Evolutionary conservation across 1,140 invertebrate genomes (phyloP), one percentile per base, ranked within the genome.

Genomic region (Colletes latitarsis): DNA sequence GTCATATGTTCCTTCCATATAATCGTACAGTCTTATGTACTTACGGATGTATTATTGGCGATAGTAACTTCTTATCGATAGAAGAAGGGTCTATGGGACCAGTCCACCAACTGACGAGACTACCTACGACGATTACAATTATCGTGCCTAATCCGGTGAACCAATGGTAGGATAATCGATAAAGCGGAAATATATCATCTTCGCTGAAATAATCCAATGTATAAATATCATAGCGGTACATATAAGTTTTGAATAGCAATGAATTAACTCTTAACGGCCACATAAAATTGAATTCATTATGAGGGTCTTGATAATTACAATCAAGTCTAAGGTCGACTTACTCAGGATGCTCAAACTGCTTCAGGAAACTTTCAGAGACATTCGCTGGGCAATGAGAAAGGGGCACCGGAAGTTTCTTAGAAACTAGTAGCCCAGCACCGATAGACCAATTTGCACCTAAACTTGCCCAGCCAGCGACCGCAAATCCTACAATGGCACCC

Each of bases 141-240:
- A 94, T 74, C 12, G 94, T 93, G 6, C 95, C 96, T 46, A 96
- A 89, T 3, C 96, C 96, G 70, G 96, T 96, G 88, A 97, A 96
- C 96, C 97, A 96, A 87, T 96, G 95, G 88, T 96, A 96, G 3
- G 96, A 96, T 41, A 97, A 86, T 19, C 95, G 94, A 91, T 96
- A 96, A 41, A 96, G 89, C 1, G 95, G 95, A 89, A 96, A 96
- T 46, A 96, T 92, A 19, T 94, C 84, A 0, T 92, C 91, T 72
- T 93, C 92, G 63, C 92, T 93, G 78, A 6, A 85, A 85, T 82
- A 85, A 77, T 49, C 79, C 70, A 82, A 43, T 39, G 5, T n/a
- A 43, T 39, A 43, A 17, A 46, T 46, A 46, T 6, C 9, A 30
- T 30, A 30, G 30, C 30, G 30, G 30, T 30, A 30, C 30, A 30